phyloP scores from a whole-genome alignment of 92 coral and sea anemone species.

The Pocillopora meandrina region DNA sequence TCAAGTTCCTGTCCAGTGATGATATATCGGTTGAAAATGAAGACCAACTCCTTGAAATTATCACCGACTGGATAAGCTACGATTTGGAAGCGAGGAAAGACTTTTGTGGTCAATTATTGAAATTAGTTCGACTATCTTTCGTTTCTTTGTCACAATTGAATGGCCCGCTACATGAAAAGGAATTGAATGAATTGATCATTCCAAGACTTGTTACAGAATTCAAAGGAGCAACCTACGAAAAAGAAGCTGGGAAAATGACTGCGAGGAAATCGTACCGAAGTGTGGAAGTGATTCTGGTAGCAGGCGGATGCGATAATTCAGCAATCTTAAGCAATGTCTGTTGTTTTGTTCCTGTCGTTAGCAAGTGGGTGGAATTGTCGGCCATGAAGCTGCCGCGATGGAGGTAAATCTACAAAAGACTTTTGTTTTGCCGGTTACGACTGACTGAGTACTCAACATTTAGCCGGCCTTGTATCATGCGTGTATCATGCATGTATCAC shows the following conservation, averaged over 20 bases:
- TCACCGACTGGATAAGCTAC: conserved; percentile 67
- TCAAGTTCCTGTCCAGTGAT: conserved; percentile 71
- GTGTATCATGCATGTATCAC: too few relatives aligned
- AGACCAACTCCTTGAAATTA: conserved; percentile 61
- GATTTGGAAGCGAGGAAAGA: conserved; percentile 50
- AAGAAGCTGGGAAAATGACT: not conserved
- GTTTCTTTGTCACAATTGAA: conserved; percentile 47
- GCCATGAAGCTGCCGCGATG: conserved; percentile 81
- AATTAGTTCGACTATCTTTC: conserved; percentile 64
- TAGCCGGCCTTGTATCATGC: too few relatives aligned
- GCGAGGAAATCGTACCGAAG: conserved; percentile 79
- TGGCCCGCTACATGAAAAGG: conserved; percentile 19
- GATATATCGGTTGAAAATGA: conserved; percentile 80
- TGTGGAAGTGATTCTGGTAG: conserved; percentile 67
- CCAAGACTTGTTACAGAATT: not conserved
- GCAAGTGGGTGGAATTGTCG: conserved; percentile 72
- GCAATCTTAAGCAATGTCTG: conserved; percentile 55
- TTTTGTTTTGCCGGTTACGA: not conserved
- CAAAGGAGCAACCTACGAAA: not conserved
- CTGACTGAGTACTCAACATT: not conserved
- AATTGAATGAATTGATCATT: conserved; percentile 9
- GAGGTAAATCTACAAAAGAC: conserved; percentile 64
- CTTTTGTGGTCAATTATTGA: conserved; percentile 44
- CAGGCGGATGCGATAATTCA: conserved; percentile 83
- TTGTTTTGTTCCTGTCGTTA: conserved; percentile 72